A percentile compares a stretch with the other conserved stretches of the same genome.
Conservation (phyloP, 2,797 vertebrate genomes). For the Lacerta agilis region DNA sequence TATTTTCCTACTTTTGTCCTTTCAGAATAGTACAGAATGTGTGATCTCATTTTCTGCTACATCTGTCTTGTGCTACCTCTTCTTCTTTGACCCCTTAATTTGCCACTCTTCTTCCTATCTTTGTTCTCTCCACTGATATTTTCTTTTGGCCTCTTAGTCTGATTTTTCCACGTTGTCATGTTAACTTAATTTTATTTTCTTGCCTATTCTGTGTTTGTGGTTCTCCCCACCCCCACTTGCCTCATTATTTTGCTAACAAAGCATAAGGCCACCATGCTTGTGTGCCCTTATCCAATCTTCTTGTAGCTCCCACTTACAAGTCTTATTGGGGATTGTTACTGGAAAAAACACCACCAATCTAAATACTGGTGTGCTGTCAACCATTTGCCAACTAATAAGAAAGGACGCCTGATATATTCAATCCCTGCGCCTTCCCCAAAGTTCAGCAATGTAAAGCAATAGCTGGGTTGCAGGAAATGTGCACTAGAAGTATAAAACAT, state of each 20-base stretch:
- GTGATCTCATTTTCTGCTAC: not conserved
- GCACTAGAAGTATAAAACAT: not conserved
- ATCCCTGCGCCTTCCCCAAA: not conserved
- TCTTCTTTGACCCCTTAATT: not conserved
- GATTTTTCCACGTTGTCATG: not conserved
- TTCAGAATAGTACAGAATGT: constrained; percentile 13
- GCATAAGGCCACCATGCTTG: not conserved
- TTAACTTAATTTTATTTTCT: constrained; percentile 11
- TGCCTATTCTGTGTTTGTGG: not conserved
- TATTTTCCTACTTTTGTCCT: not conserved
- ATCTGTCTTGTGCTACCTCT: constrained; percentile 28
- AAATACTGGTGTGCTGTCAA: not conserved
- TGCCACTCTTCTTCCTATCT: not conserved
- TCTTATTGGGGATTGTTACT: not conserved
- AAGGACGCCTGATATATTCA: not conserved
- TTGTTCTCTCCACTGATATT: not conserved
- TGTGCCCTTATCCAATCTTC: not conserved
- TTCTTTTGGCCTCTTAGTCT: constrained; percentile 8
- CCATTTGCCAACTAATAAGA: not conserved
- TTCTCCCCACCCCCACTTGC: not conserved
- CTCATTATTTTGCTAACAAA: constrained; percentile 7
- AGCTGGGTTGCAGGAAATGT: not conserved
- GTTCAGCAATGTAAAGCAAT: not conserved
- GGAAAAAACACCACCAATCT: not conserved
- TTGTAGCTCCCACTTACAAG: not conserved